These are phyloP conservation scores for Epinephelus lanceolatus DNA, from an alignment of 2,113 vertebrate species.

Conservation along the genomic window DNA sequence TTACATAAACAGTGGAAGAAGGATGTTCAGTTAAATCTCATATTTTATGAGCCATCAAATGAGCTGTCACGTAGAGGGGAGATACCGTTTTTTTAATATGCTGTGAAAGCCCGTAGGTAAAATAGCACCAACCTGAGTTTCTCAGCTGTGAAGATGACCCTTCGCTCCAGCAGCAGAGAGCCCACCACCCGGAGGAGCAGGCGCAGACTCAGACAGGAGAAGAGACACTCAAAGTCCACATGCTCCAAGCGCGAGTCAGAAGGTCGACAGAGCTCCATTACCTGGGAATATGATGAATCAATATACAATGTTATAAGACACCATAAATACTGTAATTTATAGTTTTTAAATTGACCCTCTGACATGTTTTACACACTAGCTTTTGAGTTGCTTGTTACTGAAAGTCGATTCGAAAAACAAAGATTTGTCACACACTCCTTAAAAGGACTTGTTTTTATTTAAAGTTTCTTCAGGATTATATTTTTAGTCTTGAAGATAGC, in stretches of 20 bases:
- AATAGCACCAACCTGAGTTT: slow-evolving; percentile 87
- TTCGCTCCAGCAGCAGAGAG: slow-evolving; percentile 93
- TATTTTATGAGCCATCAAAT: neutral
- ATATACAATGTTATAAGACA: neutral
- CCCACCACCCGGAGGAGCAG: slow-evolving; percentile 93
- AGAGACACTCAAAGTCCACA: slow-evolving; percentile 93
- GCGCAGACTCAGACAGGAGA: slow-evolving; percentile 91
- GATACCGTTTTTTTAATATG: neutral
- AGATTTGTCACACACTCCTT: neutral
- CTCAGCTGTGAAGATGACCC: slow-evolving; percentile 96
- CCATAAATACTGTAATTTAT: neutral
- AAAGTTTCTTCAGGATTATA: too few relatives aligned
- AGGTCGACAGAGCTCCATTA: slow-evolving; percentile 93
- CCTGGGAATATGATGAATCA: slow-evolving; percentile 75
- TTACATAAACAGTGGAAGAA: slow-evolving; percentile 17
- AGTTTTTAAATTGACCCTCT: neutral
- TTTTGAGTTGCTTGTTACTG: neutral
- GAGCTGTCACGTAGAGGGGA: neutral
- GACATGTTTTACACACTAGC: neutral
- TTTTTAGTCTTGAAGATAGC: neutral
- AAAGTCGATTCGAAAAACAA: neutral
- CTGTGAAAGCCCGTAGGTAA: neutral
- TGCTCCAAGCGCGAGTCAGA: slow-evolving; percentile 94
- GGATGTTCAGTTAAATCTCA: neutral
- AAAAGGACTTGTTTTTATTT: too few relatives aligned